A percentile compares a stretch with the other conserved stretches of the same genome.
Evolutionary conservation across 2,113 vertebrate species (phyloP).

Genomic region (Bagarius yarrelli): DNA sequence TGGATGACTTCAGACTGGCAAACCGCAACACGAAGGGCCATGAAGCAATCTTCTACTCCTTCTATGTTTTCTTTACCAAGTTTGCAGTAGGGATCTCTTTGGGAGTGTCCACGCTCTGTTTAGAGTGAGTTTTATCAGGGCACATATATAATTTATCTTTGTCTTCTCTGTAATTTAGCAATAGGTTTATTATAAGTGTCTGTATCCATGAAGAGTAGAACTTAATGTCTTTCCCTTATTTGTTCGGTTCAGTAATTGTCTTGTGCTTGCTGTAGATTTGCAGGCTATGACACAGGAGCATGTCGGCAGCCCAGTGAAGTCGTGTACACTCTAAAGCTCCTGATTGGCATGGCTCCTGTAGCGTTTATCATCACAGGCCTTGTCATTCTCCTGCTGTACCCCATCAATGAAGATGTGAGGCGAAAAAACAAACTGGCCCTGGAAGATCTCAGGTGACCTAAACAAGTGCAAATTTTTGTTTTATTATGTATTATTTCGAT

Average conservation of each 20-base stretch:
- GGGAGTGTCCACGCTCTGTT: conserved; percentile 88
- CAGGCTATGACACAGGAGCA: conserved; percentile 82
- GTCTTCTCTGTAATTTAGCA: conserved; percentile 25
- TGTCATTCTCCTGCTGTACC: conserved; percentile 83
- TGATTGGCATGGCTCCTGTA: conserved; percentile 86
- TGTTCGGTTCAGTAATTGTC: conserved; percentile 12
- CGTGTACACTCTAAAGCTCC: conserved; percentile 85
- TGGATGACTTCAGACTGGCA: conserved; percentile 86
- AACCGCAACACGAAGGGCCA: conserved; percentile 80
- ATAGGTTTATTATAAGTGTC: not conserved
- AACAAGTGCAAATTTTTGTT: not conserved
- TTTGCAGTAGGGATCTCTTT: conserved; percentile 84
- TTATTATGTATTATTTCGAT: not conserved
- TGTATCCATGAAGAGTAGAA: not conserved
- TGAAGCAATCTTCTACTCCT: conserved; percentile 97
- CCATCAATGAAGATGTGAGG: conserved; percentile 79
- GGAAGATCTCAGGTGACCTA: conserved; percentile 76
- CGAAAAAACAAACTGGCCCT: conserved; percentile 75
- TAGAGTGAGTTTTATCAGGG: conserved; percentile 80
- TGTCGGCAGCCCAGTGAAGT: conserved; percentile 82
- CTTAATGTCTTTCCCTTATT: conserved; percentile 32
- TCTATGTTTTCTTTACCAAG: conserved; percentile 94
- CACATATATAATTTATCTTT: conserved; percentile 16
- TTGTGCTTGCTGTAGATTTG: conserved; percentile 72
- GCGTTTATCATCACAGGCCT: conserved; percentile 84